These are phyloP conservation scores for Labeo catla DNA, from an alignment of 2,113 vertebrate species.

Conservation along the genomic window DNA sequence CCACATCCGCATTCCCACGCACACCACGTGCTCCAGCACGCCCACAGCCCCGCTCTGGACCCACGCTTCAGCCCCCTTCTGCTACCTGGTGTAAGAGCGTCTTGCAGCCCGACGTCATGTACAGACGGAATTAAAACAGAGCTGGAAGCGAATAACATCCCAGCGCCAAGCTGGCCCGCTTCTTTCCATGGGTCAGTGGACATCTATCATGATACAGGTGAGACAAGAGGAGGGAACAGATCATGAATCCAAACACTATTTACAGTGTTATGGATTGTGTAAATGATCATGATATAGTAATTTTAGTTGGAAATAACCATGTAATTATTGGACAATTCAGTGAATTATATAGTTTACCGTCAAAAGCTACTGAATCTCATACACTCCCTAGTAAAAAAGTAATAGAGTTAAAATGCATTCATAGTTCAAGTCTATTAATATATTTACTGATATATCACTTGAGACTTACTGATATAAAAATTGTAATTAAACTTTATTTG, in stretches of 20 bases:
- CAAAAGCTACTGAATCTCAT: background rate
- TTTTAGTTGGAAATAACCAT: background rate
- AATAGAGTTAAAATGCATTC: too few species aligned
- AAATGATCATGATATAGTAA: background rate
- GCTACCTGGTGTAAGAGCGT: slow-evolving; percentile 82
- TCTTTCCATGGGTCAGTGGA: slow-evolving; percentile 91
- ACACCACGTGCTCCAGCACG: slow-evolving; percentile 77
- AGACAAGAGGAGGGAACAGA: slow-evolving; percentile 49
- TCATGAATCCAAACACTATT: background rate
- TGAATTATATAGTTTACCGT: background rate
- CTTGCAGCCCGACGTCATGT: slow-evolving; percentile 81
- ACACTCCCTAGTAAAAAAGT: background rate
- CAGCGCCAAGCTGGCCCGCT: slow-evolving; percentile 84
- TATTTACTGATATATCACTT: too few species aligned
- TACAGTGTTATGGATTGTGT: background rate
- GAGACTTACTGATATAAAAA: too few species aligned
- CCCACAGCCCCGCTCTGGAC: slow-evolving; percentile 82
- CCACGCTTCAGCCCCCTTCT: slow-evolving; percentile 88
- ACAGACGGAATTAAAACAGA: slow-evolving; percentile 85
- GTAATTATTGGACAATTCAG: background rate
- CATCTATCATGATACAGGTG: slow-evolving; percentile 91
- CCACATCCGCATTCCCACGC: slow-evolving; percentile 78
- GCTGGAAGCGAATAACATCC: slow-evolving; percentile 72
- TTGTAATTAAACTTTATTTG: too few species aligned
- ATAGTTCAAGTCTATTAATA: too few species aligned